phyloP scores from a whole-genome alignment of 2,113 vertebrate species.

The Chaetorhynchus papuensis region DNA sequence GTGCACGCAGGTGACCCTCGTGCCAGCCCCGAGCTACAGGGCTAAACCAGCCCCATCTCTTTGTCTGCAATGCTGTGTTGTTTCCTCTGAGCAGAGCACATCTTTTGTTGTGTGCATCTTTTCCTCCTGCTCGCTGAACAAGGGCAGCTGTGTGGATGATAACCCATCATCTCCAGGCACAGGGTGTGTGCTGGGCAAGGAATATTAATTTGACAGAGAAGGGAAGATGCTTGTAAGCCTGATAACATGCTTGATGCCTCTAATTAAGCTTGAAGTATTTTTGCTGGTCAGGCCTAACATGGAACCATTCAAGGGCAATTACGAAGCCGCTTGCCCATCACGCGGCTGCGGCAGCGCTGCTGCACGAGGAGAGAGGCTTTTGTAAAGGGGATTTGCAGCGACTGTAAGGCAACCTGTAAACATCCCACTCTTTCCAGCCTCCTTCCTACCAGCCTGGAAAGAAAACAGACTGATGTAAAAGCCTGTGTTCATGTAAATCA shows the following conservation, averaged over 20 bases:
- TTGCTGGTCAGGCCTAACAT: background rate
- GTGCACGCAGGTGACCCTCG: fast-evolving
- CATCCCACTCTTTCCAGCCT: background rate
- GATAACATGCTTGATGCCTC: background rate
- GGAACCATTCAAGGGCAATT: slow-evolving; percentile 29
- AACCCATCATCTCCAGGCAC: background rate
- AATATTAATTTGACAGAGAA: background rate
- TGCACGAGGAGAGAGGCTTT: background rate
- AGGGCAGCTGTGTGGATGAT: background rate
- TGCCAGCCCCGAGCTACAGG: background rate
- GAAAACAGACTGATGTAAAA: background rate
- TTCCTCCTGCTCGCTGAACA: background rate
- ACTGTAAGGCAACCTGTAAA: background rate
- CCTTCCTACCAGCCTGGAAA: background rate
- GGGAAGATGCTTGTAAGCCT: background rate
- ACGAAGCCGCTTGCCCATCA: background rate
- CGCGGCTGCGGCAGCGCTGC: fast-evolving
- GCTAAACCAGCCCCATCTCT: background rate
- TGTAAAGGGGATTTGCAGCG: background rate
- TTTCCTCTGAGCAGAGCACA: background rate
- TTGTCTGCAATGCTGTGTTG: fast-evolving
- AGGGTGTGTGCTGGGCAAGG: background rate
- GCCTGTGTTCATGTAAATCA: background rate
- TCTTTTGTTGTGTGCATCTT: background rate
- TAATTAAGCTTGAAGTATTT: background rate